Evolutionary conservation across 2,113 vertebrate species (phyloP).

Genomic region (Bostrychus sinensis): DNA sequence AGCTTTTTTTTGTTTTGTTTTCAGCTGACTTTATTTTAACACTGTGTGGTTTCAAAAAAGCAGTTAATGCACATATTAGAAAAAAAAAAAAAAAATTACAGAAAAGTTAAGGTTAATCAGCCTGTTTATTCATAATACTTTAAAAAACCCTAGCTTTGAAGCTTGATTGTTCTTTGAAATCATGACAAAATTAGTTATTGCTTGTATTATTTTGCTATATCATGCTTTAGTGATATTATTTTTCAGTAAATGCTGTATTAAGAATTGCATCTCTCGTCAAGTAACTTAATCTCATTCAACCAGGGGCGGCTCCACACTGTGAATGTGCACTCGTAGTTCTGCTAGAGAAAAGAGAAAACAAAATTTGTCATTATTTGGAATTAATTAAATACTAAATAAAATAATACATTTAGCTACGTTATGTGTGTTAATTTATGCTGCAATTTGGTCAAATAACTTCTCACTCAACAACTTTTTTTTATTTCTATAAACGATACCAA

Average conservation of each 20-base stretch:
- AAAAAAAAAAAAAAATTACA: no score
- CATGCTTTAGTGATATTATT: neutral
- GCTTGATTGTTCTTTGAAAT: neutral
- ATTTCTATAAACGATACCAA: no score
- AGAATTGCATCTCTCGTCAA: constrained; percentile 22
- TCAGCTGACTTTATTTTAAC: neutral
- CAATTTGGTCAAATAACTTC: no score
- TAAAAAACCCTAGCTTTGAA: neutral
- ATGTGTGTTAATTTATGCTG: no score
- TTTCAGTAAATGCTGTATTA: constrained; percentile 1
- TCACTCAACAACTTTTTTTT: no score
- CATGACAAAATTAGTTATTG: neutral
- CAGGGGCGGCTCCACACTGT: constrained; percentile 68
- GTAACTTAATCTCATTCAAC: fast-evolving
- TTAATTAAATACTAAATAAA: no score
- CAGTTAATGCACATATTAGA: neutral
- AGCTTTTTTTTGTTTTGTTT: neutral
- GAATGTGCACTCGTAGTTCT: constrained; percentile 67
- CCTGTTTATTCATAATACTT: no score
- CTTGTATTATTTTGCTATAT: neutral
- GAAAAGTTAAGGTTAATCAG: no score
- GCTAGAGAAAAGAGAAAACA: constrained; percentile 12
- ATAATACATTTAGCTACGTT: no score
- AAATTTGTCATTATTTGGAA: neutral
- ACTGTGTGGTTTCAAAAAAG: neutral